These are phyloP conservation scores for Sebastolobus altivelis DNA, from an alignment of 2,797 vertebrate species.

Conservation along the genomic window DNA sequence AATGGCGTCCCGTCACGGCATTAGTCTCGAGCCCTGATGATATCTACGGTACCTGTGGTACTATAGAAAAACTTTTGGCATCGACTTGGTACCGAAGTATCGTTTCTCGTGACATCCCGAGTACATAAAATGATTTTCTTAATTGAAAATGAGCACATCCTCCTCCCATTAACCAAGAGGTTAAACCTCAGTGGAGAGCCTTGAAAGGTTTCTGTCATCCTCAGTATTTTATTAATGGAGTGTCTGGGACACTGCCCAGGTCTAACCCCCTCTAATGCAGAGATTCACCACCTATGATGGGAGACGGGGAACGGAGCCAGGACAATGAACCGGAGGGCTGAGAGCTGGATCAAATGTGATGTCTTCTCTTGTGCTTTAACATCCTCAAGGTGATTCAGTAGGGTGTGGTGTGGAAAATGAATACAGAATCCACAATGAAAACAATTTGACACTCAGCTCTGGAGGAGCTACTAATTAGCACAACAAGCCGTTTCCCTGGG, in stretches of 20 bases:
- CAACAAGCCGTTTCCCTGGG: neutral
- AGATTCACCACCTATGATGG: slow-evolving; percentile 10
- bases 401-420: neutral
- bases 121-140: neutral
- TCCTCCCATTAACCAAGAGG: slow-evolving; percentile 1
- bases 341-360: neutral
- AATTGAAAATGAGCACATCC: neutral
- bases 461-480: slow-evolving; percentile 28
- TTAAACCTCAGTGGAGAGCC: slow-evolving; percentile 5
- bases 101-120: too few species aligned
- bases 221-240: slow-evolving; percentile 55
- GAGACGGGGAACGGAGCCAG: slow-evolving; percentile 18
- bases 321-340: neutral
- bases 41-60: too few species aligned
- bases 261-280: slow-evolving; percentile 19
- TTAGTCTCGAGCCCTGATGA: too few species aligned
- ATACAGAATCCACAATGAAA: neutral
- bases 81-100: too few species aligned
- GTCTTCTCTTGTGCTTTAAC: neutral
- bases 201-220: slow-evolving; percentile 42
- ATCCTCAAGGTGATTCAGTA: slow-evolving; percentile 3
- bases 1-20: too few species aligned
- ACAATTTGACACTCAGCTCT: slow-evolving; percentile 1
- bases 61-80: too few species aligned
- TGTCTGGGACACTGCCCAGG: slow-evolving; percentile 37